phyloP scores from a whole-genome alignment of 2,888 invertebrate genomes.

The Fragum whitleyi region DNA sequence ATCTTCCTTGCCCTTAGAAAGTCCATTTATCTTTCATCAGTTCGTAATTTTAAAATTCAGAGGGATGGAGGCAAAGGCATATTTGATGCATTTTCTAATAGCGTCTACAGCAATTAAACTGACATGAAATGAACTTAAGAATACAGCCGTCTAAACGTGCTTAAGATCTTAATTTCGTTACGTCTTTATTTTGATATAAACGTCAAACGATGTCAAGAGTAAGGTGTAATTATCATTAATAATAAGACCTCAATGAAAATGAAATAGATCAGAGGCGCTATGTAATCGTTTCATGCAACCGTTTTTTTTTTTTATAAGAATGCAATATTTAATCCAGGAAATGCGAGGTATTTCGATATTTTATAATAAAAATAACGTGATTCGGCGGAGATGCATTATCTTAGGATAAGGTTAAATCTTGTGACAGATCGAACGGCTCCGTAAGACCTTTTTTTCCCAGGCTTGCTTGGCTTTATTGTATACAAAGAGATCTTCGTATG shows the following conservation, averaged over 20 bases:
- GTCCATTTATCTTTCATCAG: too few species aligned
- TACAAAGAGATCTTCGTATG: too few species aligned
- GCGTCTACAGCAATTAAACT: background rate
- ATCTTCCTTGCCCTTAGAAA: too few species aligned
- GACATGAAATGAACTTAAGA: background rate
- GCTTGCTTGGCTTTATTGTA: too few species aligned
- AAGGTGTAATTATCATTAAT: conserved; percentile 20
- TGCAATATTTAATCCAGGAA: background rate
- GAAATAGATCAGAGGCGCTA: conserved; percentile 2
- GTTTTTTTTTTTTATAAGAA: background rate
- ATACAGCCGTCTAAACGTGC: background rate
- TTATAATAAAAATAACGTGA: too few species aligned
- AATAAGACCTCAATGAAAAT: conserved; percentile 8
- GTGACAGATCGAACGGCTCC: too few species aligned
- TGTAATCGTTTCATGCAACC: conserved; percentile 1
- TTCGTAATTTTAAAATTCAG: background rate
- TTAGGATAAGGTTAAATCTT: background rate
- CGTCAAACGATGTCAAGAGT: conserved; percentile 1
- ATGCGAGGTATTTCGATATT: too few species aligned
- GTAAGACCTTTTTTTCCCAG: too few species aligned
- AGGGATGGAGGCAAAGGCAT: background rate
- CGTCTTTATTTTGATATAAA: conserved; percentile 15
- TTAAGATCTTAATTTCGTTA: background rate
- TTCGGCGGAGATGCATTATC: background rate
- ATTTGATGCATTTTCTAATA: conserved; percentile 2